A percentile compares a stretch with the other conserved stretches of the same genome.
phyloP scores from a whole-genome alignment of 2,888 invertebrate genomes.

The Falcaria lacertinaria region DNA sequence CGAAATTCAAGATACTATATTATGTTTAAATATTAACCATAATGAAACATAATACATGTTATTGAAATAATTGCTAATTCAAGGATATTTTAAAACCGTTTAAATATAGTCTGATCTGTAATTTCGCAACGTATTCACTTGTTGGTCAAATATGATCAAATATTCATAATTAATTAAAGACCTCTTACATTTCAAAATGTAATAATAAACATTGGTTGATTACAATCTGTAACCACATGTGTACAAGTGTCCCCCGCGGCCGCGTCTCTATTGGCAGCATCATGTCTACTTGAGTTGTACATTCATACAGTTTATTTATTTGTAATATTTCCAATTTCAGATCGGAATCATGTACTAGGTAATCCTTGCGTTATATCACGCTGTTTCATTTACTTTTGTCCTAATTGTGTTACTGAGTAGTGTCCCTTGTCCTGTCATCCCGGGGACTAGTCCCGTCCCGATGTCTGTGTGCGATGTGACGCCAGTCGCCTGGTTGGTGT shows the following conservation, averaged over 20 bases:
- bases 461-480: too few species aligned
- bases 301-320: conserved; percentile 52
- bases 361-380: conserved; percentile 65
- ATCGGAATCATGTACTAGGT: conserved; percentile 81
- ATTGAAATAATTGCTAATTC: too few species aligned
- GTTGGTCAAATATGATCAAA: too few species aligned
- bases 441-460: neutral
- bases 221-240: neutral
- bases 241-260: too few species aligned
- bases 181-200: neutral
- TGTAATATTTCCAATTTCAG: conserved; percentile 75
- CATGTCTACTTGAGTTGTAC: conserved; percentile 33
- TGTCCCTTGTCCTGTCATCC: conserved; percentile 22
- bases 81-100: too few species aligned
- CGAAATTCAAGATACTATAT: conserved; percentile 35
- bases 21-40: too few species aligned
- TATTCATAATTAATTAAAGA: too few species aligned
- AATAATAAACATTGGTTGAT: neutral
- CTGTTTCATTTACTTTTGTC: conserved; percentile 44
- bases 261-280: too few species aligned
- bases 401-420: conserved; percentile 65
- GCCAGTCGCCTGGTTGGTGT: too few species aligned
- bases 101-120: neutral
- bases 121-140: neutral
- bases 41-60: too few species aligned